Base-by-base conservation (phyloP, 2,113 vertebrate species). In the Pollimyrus isidori region DNA sequence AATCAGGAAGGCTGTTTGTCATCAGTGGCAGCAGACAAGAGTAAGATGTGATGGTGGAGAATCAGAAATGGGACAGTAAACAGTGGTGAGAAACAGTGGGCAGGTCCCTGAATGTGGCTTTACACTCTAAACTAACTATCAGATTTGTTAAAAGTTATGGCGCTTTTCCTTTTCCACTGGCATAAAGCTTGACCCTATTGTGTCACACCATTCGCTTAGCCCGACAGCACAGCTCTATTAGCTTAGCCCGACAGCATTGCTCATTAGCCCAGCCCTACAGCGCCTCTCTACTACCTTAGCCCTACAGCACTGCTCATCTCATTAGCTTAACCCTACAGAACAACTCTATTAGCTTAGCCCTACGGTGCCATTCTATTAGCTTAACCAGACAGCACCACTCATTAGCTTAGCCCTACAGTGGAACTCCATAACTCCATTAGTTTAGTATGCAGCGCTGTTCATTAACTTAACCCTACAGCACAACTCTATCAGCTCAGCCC, bases 361-460 rank as follows among this genome's bases (percentile, higher is more conserved):
- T 3, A 3, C 13, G 15, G 15, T 0, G 15, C 0, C 0, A 0
- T 15, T 52, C 19, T 3, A 52, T 53, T 53, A 53, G 0, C 15
- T 53, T 4, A 17, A 15, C 50, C 15, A 0, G 17, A 53, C 50
- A 53, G 1, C 1, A 4, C 2, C 0, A 0, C 50, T 53, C 17
- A 53, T 53, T 53, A 53, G 1, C 52, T 3, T 0, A 50, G 49
- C 49, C 11, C 3, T 50, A 15, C 49, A 50, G 0, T 0, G 15
- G n/a, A n/a, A n/a, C n/a, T n/a, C n/a, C n/a, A n/a, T n/a, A n/a
- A n/a, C n/a, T n/a, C n/a, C n/a, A n/a, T n/a, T n/a, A n/a, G n/a
- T n/a, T n/a, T n/a, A n/a, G n/a, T n/a, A n/a, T n/a, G n/a, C n/a
- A n/a, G n/a, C n/a, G n/a, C n/a, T n/a, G n/a, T n/a, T 35, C 82